These are phyloP conservation scores for Halcyon malimbica DNA, from an alignment of 2,113 vertebrate genomes.

Conservation along the genomic window DNA sequence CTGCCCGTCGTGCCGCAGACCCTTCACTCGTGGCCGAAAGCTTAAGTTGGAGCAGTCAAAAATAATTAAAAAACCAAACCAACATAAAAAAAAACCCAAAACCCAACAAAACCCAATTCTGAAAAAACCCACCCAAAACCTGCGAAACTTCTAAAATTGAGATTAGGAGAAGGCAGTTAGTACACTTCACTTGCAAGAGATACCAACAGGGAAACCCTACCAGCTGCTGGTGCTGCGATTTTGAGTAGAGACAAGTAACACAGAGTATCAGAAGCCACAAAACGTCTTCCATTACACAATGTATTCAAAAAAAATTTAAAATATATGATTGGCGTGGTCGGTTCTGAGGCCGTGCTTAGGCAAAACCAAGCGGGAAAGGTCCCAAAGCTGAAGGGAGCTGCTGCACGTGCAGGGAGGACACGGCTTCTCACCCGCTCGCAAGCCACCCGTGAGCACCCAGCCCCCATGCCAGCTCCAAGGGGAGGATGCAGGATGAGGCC, in stretches of 20 bases:
- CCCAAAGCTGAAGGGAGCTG: background rate
- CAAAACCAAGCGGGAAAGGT: background rate
- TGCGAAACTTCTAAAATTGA: slow-evolving; percentile 20
- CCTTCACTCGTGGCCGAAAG: background rate
- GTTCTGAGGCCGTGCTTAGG: background rate
- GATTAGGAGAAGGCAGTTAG: slow-evolving; percentile 61
- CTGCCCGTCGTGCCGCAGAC: background rate
- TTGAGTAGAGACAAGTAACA: slow-evolving; percentile 47
- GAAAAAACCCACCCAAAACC: background rate
- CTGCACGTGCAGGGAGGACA: background rate
- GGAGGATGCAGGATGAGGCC: background rate
- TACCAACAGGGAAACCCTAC: slow-evolving; percentile 58
- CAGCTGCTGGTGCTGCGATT: slow-evolving; percentile 63
- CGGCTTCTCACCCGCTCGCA: accelerated
- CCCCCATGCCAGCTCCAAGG: background rate
- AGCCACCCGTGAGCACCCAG: background rate
- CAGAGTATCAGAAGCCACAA: slow-evolving; percentile 68
- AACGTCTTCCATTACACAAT: slow-evolving; percentile 36
- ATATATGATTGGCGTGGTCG: slow-evolving; percentile 76
- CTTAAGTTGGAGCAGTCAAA: slow-evolving; percentile 3
- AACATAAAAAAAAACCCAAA: background rate
- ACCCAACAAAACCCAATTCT: background rate
- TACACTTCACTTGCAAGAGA: slow-evolving; percentile 54
- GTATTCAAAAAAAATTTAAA: slow-evolving; percentile 17
- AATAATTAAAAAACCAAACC: background rate